These are phyloP conservation scores for Agraylea sexmaculata DNA, from an alignment of 1,140 invertebrate genomes.

Conservation along the genomic window DNA sequence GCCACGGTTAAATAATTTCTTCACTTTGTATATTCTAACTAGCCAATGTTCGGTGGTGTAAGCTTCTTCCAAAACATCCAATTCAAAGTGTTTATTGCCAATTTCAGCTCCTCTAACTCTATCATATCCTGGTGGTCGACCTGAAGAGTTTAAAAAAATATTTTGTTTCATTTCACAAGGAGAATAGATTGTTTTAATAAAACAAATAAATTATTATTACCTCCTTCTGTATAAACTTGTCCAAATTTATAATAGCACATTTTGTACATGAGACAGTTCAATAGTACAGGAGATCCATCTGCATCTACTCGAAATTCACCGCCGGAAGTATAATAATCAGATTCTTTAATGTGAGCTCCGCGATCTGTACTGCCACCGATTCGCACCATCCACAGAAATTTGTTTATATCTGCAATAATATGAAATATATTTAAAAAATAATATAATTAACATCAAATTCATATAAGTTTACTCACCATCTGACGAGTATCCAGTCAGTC, in stretches of 20 bases:
- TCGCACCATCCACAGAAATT: slow-evolving; percentile 98
- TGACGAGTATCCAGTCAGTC: slow-evolving; percentile 94
- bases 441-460: background rate
- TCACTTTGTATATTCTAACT: slow-evolving; percentile 90
- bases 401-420: slow-evolving; percentile 72
- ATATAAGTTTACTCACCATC: slow-evolving; percentile 55
- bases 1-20: slow-evolving; percentile 76
- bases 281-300: slow-evolving; percentile 72
- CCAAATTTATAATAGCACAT: slow-evolving; percentile 94
- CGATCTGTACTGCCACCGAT: slow-evolving; percentile 94
- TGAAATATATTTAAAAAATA: background rate
- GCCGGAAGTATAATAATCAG: slow-evolving; percentile 88
- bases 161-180: background rate
- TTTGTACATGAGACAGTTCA: slow-evolving; percentile 94
- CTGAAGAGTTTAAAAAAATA: slow-evolving; percentile 27
- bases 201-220: slow-evolving; percentile 32
- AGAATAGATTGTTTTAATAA: background rate
- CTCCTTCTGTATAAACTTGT: slow-evolving; percentile 88
- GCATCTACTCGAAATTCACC: slow-evolving; percentile 92
- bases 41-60: slow-evolving; percentile 95
- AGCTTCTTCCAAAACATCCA: slow-evolving; percentile 85
- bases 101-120: slow-evolving; percentile 84
- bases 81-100: slow-evolving; percentile 89
- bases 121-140: slow-evolving; percentile 82
- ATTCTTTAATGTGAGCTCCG: slow-evolving; percentile 89